Evolutionary conservation across 2,888 invertebrate genomes (phyloP).

Genomic region (Nomada hirtipes): DNA sequence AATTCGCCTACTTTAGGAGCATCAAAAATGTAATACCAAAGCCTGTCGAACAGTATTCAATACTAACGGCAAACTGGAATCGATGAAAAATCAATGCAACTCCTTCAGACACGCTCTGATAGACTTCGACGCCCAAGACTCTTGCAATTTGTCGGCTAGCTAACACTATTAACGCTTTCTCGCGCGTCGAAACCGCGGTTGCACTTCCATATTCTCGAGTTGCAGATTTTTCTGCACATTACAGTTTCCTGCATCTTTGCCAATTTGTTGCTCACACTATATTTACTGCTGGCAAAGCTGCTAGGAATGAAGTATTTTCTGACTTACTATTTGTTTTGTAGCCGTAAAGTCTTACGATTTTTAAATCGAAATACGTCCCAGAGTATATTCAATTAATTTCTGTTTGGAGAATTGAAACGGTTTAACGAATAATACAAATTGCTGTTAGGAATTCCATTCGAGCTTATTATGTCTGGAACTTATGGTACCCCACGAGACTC

Average conservation of each 20-base stretch:
- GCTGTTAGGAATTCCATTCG: too few relatives aligned
- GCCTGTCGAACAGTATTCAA: constrained; percentile 43
- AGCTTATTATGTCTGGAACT: too few relatives aligned
- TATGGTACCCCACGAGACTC: too few relatives aligned
- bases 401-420: too few relatives aligned
- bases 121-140: constrained; percentile 71
- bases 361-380: too few relatives aligned
- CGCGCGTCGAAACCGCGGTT: constrained; percentile 45
- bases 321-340: too few relatives aligned
- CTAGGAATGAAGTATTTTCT: too few relatives aligned
- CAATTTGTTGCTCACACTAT: too few relatives aligned
- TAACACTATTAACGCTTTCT: constrained; percentile 54
- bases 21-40: constrained; percentile 11
- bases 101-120: constrained; percentile 81
- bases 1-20: background rate
- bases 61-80: constrained; percentile 69
- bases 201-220: constrained; percentile 35
- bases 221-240: constrained; percentile 22
- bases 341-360: too few relatives aligned
- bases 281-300: too few relatives aligned
- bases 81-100: constrained; percentile 77
- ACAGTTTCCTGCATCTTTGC: background rate
- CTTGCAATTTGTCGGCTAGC: constrained; percentile 70
- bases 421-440: too few relatives aligned
- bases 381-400: too few relatives aligned